phyloP scores from a whole-genome alignment of 2,113 vertebrate genomes.

The Numida meleagris region DNA sequence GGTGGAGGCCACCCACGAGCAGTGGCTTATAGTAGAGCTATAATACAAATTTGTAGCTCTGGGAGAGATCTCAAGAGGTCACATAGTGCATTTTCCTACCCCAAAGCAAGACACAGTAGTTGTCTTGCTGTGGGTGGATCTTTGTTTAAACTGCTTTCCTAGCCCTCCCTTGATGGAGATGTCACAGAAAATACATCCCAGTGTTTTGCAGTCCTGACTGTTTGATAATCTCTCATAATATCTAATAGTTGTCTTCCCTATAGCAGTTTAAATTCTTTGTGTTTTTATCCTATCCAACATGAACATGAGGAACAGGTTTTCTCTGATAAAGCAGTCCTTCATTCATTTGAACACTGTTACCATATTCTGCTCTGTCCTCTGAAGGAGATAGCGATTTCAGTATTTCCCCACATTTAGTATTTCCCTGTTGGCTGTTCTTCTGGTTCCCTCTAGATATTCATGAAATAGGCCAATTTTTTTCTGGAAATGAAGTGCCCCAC shows the following conservation, averaged over 20 bases:
- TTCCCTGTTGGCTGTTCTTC: neutral
- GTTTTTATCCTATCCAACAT: no score
- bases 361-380: accelerated
- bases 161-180: neutral
- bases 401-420: neutral
- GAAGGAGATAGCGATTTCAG: neutral
- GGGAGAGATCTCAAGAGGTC: neutral
- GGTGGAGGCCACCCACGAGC: no score
- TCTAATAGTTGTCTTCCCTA: accelerated
- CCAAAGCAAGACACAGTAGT: neutral
- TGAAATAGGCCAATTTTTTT: conserved; percentile 19
- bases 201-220: neutral
- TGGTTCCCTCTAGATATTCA: neutral
- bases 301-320: neutral
- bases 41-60: neutral
- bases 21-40: neutral
- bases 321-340: neutral
- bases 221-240: neutral
- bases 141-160: neutral
- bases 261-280: neutral
- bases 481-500: conserved; percentile 26
- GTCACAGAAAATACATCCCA: neutral
- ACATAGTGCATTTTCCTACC: neutral
- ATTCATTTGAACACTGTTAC: accelerated
- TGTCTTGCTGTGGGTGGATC: neutral